Percentiles rank a stretch among this genome's conserved stretches.
These are phyloP conservation scores for Urocynchramus pylzowi DNA, from an alignment of 2,113 vertebrate species.

Conservation along the genomic window DNA sequence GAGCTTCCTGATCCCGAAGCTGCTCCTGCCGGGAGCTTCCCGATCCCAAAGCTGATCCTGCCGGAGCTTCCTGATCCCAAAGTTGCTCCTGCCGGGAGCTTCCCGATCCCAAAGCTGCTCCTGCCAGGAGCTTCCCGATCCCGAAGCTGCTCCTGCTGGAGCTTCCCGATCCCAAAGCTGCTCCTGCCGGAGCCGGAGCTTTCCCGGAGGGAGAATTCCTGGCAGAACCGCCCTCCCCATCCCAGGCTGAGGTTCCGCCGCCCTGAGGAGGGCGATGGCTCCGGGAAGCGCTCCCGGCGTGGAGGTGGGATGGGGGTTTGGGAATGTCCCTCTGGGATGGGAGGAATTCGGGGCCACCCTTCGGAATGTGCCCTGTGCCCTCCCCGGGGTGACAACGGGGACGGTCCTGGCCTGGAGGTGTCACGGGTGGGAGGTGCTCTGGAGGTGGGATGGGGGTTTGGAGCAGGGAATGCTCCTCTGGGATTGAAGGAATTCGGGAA, in stretches of 20 bases:
- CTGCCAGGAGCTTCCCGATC: neutral
- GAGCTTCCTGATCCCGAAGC: too few relatives aligned
- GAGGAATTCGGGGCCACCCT: neutral
- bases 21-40: too few relatives aligned
- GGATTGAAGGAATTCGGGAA: neutral
- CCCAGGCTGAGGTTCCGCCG: fast-evolving
- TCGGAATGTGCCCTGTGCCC: too few relatives aligned
- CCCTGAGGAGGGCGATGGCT: neutral
- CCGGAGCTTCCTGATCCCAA: too few relatives aligned
- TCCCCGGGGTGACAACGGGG: neutral
- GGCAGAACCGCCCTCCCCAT: fast-evolving
- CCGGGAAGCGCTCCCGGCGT: neutral
- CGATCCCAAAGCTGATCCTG: too few relatives aligned
- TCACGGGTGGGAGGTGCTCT: too few relatives aligned
- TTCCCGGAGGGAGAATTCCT: neutral
- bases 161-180: neutral
- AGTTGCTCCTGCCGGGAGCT: too few relatives aligned
- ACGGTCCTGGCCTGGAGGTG: too few relatives aligned
- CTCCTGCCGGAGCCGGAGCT: neutral
- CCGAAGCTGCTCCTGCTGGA: too few relatives aligned
- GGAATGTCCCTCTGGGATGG: neutral
- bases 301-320: neutral
- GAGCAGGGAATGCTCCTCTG: neutral
- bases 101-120: neutral
- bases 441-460: neutral